A percentile compares a stretch with the other conserved stretches of the same genome.
These are phyloP conservation scores for Sarcophaga caerulescens DNA, from an alignment of 2,888 invertebrate species.

Conservation along the genomic window DNA sequence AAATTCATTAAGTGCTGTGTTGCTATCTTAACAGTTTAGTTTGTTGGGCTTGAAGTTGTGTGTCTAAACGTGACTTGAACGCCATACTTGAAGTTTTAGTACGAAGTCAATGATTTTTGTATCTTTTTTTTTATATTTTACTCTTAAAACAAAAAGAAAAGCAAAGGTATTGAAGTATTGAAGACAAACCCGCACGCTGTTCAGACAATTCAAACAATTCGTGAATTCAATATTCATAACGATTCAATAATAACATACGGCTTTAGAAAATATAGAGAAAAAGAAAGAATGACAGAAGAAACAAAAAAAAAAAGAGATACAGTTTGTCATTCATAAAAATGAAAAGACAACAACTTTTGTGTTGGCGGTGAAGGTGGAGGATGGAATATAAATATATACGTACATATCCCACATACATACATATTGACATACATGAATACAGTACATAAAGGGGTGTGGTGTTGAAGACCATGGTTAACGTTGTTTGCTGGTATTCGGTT, in stretches of 20 bases:
- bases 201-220: constrained; percentile 3
- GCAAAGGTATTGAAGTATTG: background rate
- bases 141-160: background rate
- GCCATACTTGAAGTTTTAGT: constrained; percentile 10
- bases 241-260: constrained; percentile 17
- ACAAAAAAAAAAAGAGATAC: background rate
- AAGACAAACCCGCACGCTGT: too few relatives aligned
- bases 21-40: constrained; percentile 2
- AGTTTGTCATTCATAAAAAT: constrained; percentile 36
- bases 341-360: constrained; percentile 33
- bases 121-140: background rate
- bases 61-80: constrained; percentile 53
- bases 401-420: background rate
- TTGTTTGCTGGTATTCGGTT: constrained; percentile 1
- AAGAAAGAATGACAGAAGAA: too few relatives aligned
- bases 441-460: constrained; percentile 20
- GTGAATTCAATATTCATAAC: constrained; percentile 5
- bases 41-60: background rate
- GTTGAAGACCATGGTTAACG: background rate
- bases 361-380: constrained; percentile 25
- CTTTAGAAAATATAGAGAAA: background rate
- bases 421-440: background rate
- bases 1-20: constrained; percentile 9
- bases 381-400: background rate
- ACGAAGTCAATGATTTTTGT: constrained; percentile 24